Evolutionary conservation across 2,113 vertebrate species (phyloP).

Genomic region (Phalacrocorax pelagicus): DNA sequence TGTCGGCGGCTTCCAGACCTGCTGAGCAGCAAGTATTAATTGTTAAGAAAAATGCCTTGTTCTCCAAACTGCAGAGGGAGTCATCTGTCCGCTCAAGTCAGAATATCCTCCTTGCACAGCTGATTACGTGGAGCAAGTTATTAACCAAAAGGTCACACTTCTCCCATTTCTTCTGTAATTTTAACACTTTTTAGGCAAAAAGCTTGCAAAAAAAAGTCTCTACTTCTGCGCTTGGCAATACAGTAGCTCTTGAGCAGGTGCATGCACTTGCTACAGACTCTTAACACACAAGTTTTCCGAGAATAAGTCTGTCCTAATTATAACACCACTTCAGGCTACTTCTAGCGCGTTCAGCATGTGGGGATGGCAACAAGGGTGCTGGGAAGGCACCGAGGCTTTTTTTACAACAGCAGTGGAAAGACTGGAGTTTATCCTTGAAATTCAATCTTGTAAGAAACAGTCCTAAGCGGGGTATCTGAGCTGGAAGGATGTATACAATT

Average conservation of each 20-base stretch:
- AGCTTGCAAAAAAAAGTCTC: neutral
- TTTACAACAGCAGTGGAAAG: neutral
- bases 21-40: neutral
- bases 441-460: neutral
- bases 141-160: neutral
- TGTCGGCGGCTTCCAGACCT: neutral
- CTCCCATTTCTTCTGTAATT: neutral
- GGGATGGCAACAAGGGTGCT: neutral
- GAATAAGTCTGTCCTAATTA: slow-evolving; percentile 36
- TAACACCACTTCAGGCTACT: slow-evolving; percentile 61
- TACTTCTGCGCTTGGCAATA: fast-evolving
- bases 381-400: neutral
- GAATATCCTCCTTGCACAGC: neutral
- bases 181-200: neutral
- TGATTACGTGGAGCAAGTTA: neutral
- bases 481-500: neutral
- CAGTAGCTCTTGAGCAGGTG: neutral
- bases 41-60: neutral
- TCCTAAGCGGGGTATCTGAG: neutral
- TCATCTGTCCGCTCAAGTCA: neutral
- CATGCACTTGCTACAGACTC: neutral
- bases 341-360: neutral
- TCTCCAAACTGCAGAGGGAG: neutral
- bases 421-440: neutral
- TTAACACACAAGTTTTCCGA: neutral